Evolutionary conservation across 2,888 invertebrate genomes (phyloP).

Genomic region (Microctonus hyperodae): DNA sequence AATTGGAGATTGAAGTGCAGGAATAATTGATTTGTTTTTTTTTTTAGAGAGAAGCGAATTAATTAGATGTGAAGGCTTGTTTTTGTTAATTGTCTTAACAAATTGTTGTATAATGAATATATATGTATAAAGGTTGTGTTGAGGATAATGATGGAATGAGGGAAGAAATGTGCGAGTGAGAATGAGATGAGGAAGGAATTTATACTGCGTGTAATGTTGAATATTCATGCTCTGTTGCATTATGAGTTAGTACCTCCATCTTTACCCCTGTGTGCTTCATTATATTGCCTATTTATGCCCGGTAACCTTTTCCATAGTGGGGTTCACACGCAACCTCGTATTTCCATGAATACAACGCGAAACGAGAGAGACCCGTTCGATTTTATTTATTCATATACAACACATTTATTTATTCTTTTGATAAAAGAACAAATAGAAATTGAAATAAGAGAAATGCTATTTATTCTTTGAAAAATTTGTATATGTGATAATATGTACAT

Average conservation of each 20-base stretch:
- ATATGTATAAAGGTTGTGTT: no score
- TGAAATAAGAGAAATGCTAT: not conserved
- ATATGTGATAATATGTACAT: not conserved
- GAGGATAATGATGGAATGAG: not conserved
- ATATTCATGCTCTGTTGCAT: conserved; percentile 45
- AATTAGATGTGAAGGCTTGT: no score
- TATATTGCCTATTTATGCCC: conserved; percentile 47
- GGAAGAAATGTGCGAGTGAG: conserved; percentile 1
- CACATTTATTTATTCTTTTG: conserved; percentile 14
- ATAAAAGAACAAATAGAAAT: not conserved
- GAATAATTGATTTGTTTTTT: no score
- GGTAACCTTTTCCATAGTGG: conserved; percentile 39
- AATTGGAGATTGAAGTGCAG: no score
- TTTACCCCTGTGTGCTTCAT: conserved; percentile 39
- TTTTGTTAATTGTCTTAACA: no score
- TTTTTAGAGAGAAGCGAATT: no score
- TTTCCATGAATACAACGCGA: conserved; percentile 32
- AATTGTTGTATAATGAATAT: no score
- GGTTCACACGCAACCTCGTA: conserved; percentile 42
- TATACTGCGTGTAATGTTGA: conserved; percentile 45
- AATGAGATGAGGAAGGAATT: conserved; percentile 35
- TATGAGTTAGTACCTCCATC: conserved; percentile 42
- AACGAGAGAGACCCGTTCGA: conserved; percentile 20
- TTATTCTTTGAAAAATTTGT: not conserved
- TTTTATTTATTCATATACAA: conserved; percentile 25